These are phyloP conservation scores for Antitype chi DNA, from an alignment of 2,888 invertebrate species.

Conservation along the genomic window DNA sequence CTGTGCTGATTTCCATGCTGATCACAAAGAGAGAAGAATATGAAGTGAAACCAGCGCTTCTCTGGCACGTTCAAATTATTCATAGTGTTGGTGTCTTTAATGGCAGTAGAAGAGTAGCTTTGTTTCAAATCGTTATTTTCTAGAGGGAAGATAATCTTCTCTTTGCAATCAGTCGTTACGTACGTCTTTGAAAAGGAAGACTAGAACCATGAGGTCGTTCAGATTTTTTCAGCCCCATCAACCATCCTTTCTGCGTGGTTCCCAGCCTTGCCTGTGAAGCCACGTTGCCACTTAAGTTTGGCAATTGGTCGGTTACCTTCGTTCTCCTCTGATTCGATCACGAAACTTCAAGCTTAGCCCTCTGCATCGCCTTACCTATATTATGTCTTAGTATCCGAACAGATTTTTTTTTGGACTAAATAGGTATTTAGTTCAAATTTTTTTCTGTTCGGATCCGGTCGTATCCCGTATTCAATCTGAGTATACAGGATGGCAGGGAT, in stretches of 20 bases:
- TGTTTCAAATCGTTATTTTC: not conserved
- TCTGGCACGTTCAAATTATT: not conserved
- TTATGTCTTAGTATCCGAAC: too few species aligned
- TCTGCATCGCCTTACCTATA: too few species aligned
- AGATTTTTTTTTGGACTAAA: too few species aligned
- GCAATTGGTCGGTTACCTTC: not conserved
- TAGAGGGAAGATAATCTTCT: not conserved
- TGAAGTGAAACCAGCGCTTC: constrained; percentile 37
- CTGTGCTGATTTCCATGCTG: constrained; percentile 60
- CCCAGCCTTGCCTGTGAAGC: not conserved
- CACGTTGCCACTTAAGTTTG: too few species aligned
- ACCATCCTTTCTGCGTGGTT: not conserved
- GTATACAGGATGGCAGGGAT: too few species aligned
- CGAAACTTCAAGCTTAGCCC: not conserved
- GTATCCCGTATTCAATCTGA: not conserved
- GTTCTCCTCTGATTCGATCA: not conserved
- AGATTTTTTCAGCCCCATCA: not conserved
- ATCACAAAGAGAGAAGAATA: constrained; percentile 54
- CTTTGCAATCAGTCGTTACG: too few species aligned
- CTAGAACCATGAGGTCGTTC: not conserved
- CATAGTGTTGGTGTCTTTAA: not conserved
- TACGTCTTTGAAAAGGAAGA: not conserved
- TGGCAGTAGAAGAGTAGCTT: not conserved
- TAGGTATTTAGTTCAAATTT: too few species aligned
- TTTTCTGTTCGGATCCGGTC: too few species aligned